These are phyloP conservation scores for Hylomyscus alleni DNA, from an alignment of 2,797 vertebrate species.

Conservation along the genomic window DNA sequence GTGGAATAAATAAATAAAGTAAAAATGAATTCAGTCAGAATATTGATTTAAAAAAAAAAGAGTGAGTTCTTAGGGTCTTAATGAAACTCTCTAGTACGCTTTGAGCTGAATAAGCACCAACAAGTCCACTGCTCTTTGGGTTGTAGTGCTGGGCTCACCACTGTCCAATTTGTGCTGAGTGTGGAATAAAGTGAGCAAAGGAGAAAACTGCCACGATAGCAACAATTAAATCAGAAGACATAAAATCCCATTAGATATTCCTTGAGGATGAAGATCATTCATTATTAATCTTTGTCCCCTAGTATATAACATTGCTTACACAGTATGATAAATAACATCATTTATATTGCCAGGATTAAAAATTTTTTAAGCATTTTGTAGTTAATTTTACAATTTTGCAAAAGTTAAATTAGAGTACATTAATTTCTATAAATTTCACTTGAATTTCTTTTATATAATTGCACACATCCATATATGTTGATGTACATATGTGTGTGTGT, in stretches of 20 bases:
- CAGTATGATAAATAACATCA: conserved; percentile 36
- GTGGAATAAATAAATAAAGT: not conserved
- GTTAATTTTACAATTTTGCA: not conserved
- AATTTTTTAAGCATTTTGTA: not conserved
- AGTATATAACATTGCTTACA: not conserved
- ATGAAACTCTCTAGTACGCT: not conserved
- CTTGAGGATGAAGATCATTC: not conserved
- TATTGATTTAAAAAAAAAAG: not conserved
- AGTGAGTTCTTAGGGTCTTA: not conserved
- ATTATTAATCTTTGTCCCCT: conserved; percentile 62
- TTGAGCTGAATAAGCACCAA: not conserved
- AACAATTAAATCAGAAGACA: not conserved
- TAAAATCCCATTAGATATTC: conserved; percentile 37
- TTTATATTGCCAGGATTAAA: not conserved
- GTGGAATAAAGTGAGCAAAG: not conserved
- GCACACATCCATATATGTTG: not conserved
- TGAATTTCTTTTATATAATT: not conserved
- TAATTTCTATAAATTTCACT: conserved; percentile 8
- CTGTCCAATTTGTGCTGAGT: conserved; percentile 3
- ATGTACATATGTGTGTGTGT: no score
- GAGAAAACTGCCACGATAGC: not conserved
- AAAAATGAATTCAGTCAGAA: not conserved
- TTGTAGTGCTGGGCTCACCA: not conserved
- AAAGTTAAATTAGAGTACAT: not conserved
- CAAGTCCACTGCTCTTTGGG: not conserved